A percentile compares a stretch with the other conserved stretches of the same genome.
These are phyloP conservation scores for Tinea trinotella DNA, from an alignment of 2,888 invertebrate genomes.

Conservation along the genomic window DNA sequence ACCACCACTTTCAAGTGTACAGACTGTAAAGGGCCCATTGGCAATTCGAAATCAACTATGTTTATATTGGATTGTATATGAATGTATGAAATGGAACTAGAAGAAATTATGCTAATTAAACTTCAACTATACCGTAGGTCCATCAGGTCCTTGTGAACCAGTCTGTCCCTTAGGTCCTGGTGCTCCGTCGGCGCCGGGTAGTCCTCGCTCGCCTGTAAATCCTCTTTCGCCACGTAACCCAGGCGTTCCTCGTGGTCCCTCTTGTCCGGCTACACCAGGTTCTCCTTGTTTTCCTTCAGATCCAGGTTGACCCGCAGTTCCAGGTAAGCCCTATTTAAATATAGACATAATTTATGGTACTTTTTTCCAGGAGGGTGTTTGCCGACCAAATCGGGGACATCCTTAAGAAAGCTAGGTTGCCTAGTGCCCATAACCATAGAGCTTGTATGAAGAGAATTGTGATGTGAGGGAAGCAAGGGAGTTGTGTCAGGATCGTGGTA, in stretches of 20 bases:
- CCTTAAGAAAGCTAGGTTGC: too few relatives aligned
- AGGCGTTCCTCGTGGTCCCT: slow-evolving; percentile 72
- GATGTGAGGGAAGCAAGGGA: too few relatives aligned
- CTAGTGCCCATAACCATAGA: too few relatives aligned
- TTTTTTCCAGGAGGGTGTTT: too few relatives aligned
- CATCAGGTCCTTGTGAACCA: slow-evolving; percentile 79
- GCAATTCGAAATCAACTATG: too few relatives aligned
- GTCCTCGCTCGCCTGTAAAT: slow-evolving; percentile 82
- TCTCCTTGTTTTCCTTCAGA: slow-evolving; percentile 87
- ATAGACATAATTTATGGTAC: too few relatives aligned
- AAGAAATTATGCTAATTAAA: slow-evolving; percentile 17
- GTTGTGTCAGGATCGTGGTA: too few relatives aligned
- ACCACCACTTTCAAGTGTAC: too few relatives aligned
- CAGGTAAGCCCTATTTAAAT: slow-evolving; percentile 84
- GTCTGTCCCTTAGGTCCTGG: slow-evolving; percentile 76
- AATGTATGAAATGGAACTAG: slow-evolving; percentile 9
- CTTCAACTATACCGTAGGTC: slow-evolving; percentile 74
- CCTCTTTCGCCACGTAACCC: slow-evolving; percentile 79
- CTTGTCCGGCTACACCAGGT: slow-evolving; percentile 77
- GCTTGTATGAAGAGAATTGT: too few relatives aligned
- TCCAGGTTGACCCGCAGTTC: slow-evolving; percentile 80
- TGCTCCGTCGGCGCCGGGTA: slow-evolving; percentile 77
- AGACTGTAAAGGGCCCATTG: neutral
- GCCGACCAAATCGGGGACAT: too few relatives aligned
- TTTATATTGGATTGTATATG: neutral